These are phyloP conservation scores for Eleutherodactylus coqui DNA, from an alignment of 2,797 vertebrate genomes.

Conservation along the genomic window DNA sequence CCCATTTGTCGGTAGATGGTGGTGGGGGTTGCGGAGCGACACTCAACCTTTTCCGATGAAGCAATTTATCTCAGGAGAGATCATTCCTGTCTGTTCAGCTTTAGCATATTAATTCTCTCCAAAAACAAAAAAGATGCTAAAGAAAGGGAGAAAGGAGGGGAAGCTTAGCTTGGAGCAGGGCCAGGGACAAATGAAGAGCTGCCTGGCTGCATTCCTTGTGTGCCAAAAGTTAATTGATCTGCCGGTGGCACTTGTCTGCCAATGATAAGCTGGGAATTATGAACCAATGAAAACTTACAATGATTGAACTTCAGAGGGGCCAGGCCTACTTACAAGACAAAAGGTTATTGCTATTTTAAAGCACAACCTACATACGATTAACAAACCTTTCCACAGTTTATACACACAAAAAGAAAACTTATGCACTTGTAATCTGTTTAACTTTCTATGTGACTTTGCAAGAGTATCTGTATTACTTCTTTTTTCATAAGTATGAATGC, in stretches of 20 bases:
- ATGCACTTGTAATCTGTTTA: background rate
- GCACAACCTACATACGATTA: background rate
- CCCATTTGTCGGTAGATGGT: conserved; percentile 68
- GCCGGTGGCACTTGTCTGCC: conserved; percentile 59
- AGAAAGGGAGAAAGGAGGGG: conserved; percentile 56
- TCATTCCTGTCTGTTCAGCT: conserved; percentile 78
- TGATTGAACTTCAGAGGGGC: conserved; percentile 32
- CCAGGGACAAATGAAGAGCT: conserved; percentile 80
- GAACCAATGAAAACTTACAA: conserved; percentile 31
- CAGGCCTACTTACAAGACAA: conserved; percentile 41
- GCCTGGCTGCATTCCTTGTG: conserved; percentile 62
- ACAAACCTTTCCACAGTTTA: background rate
- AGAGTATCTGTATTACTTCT: background rate
- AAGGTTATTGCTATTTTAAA: conserved; percentile 17
- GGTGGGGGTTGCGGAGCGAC: conserved; percentile 71
- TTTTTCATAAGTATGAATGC: no score
- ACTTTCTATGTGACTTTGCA: background rate
- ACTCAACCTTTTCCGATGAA: conserved; percentile 77
- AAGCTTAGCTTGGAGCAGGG: conserved; percentile 68
- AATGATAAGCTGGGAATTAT: conserved; percentile 58
- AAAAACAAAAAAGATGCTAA: conserved; percentile 74
- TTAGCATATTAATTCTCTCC: conserved; percentile 80
- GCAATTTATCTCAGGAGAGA: conserved; percentile 81
- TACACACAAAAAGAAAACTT: background rate
- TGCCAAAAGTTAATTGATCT: conserved; percentile 64